Evolutionary conservation across 1,140 invertebrate genomes (phyloP).

Genomic region (Leptopilina clavipes): DNA sequence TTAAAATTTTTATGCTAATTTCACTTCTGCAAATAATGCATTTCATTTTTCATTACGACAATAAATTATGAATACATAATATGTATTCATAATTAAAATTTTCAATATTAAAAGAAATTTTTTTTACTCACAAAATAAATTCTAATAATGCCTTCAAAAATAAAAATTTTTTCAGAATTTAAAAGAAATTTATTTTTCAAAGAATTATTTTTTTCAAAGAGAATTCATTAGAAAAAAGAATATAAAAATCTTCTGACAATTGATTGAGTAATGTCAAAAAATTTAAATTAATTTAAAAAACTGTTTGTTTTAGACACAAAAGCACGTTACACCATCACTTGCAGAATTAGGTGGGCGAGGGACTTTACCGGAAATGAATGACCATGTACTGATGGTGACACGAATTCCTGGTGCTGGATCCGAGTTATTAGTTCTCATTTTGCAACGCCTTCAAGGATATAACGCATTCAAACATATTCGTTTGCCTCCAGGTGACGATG

Average conservation of each 20-base stretch:
- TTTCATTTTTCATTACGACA: not conserved
- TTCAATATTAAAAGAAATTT: too few species aligned
- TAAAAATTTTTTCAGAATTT: too few species aligned
- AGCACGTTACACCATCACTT: constrained; percentile 76
- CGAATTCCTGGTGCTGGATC: constrained; percentile 79
- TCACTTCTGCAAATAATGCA: not conserved
- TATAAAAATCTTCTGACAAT: too few species aligned
- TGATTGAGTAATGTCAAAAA: not conserved
- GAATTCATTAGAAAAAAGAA: too few species aligned
- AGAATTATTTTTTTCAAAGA: not conserved
- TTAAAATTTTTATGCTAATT: not conserved
- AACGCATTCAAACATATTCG: constrained; percentile 80
- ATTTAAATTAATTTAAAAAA: not conserved
- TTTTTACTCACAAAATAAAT: too few species aligned
- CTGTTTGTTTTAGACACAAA: constrained; percentile 35
- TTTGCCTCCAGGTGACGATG: constrained; percentile 71
- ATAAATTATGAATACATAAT: too few species aligned
- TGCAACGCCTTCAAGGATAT: constrained; percentile 78
- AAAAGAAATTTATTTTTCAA: too few species aligned
- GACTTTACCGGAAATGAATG: constrained; percentile 71
- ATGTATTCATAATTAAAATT: too few species aligned
- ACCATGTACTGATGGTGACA: constrained; percentile 79
- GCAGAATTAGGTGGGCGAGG: constrained; percentile 71
- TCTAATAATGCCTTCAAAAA: too few species aligned
- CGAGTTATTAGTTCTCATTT: constrained; percentile 80